Evolutionary conservation across 2,888 invertebrate species (phyloP).

Genomic region (Chironomus riparius): DNA sequence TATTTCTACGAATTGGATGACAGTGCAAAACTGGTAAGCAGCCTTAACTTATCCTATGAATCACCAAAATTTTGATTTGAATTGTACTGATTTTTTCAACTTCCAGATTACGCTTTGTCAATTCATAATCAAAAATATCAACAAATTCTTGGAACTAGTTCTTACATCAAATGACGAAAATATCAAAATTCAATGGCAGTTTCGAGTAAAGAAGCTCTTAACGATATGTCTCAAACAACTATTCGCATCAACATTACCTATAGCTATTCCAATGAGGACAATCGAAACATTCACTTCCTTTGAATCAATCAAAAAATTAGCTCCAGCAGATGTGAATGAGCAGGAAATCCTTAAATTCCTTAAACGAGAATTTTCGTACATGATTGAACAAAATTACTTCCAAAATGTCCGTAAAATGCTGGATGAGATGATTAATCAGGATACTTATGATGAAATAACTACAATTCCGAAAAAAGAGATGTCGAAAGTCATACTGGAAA

Average conservation of each 20-base stretch:
- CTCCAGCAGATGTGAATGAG: conserved; percentile 36
- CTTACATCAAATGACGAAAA: conserved; percentile 31
- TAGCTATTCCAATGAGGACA: conserved; percentile 64
- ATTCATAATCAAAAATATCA: conserved; percentile 38
- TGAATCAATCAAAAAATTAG: conserved; percentile 40
- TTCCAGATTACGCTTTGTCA: conserved; percentile 30
- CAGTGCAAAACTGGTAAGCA: conserved; percentile 52
- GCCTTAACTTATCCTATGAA: neutral
- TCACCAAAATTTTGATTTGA: neutral
- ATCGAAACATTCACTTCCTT: conserved; percentile 65
- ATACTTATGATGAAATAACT: conserved; percentile 55
- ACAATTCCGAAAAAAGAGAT: conserved; percentile 62
- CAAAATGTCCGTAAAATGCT: conserved; percentile 58
- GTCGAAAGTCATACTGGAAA: conserved; percentile 60
- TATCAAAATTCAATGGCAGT: conserved; percentile 34
- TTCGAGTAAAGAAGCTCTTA: conserved; percentile 39
- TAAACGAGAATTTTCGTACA: conserved; percentile 37
- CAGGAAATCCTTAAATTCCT: conserved; percentile 34
- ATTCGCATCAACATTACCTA: conserved; percentile 33
- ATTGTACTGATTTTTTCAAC: neutral
- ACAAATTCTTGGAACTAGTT: conserved; percentile 37
- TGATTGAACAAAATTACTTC: conserved; percentile 51
- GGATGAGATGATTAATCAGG: conserved; percentile 54
- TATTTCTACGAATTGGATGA: conserved; percentile 66
- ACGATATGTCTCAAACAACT: conserved; percentile 40